phyloP scores from a whole-genome alignment of 1,140 invertebrate species.

The Aphis craccivora region DNA sequence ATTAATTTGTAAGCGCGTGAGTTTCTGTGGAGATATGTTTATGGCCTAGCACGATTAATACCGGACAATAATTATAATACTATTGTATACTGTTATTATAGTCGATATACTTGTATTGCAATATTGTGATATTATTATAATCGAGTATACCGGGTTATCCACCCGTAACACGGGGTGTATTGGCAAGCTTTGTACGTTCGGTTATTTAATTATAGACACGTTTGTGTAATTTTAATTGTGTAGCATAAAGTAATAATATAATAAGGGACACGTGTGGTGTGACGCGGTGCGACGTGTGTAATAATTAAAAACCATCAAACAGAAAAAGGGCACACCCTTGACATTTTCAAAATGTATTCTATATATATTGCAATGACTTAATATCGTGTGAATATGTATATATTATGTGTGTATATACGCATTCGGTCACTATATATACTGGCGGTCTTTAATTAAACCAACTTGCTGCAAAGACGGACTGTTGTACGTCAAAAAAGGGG shows the following conservation, averaged over 20 bases:
- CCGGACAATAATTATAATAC: too few species aligned
- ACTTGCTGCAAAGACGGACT: background rate
- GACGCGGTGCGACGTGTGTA: background rate
- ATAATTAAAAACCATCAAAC: background rate
- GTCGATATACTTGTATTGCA: background rate
- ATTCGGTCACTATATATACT: background rate
- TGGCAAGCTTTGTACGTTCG: background rate
- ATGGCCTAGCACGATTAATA: background rate
- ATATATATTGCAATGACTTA: background rate
- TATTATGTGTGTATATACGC: background rate
- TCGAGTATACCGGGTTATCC: background rate
- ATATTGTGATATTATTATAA: background rate
- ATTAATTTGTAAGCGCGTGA: background rate
- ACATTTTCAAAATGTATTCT: background rate
- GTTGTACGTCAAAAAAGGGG: background rate
- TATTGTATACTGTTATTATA: background rate
- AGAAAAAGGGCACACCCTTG: constrained; percentile 9
- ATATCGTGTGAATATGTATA: background rate
- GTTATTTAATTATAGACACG: background rate
- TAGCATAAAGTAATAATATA: background rate
- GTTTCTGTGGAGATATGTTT: background rate
- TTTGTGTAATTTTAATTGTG: background rate
- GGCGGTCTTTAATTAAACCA: background rate
- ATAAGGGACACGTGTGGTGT: background rate
- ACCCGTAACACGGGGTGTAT: background rate